A percentile compares a stretch with the other conserved stretches of the same genome.
Conservation (phyloP, 2,888 invertebrate genomes). For the Xestia ashworthii region DNA sequence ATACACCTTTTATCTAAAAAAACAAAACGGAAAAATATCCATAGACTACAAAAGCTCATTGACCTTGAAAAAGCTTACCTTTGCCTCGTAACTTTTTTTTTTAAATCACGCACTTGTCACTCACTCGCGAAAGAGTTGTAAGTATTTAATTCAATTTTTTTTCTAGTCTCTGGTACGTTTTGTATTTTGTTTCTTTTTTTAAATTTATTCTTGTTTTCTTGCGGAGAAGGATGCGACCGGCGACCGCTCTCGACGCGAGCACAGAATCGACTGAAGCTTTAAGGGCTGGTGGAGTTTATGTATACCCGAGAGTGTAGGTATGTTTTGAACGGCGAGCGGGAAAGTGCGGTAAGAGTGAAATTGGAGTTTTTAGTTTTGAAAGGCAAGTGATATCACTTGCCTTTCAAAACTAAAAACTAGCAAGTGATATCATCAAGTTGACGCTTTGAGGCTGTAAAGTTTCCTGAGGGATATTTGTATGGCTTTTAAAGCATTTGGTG, state of each 20-base stretch:
- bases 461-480: background rate
- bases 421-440: too few relatives aligned
- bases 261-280: conserved; percentile 70
- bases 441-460: background rate
- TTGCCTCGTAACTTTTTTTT: conserved; percentile 24
- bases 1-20: conserved; percentile 37
- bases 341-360: conserved; percentile 33
- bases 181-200: conserved; percentile 22
- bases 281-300: conserved; percentile 50
- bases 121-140: conserved; percentile 36
- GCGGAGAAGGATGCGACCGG: conserved; percentile 51
- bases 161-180: conserved; percentile 20
- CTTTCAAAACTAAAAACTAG: too few relatives aligned
- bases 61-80: conserved; percentile 53
- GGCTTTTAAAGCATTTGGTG: background rate
- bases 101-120: conserved; percentile 31
- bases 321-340: conserved; percentile 30
- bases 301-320: conserved; percentile 57
- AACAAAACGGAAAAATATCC: conserved; percentile 36
- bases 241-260: conserved; percentile 55
- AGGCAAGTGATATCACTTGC: too few relatives aligned
- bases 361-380: background rate
- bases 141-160: conserved; percentile 3
- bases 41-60: conserved; percentile 32
- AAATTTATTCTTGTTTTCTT: background rate